A percentile compares a stretch with the other conserved stretches of the same genome.
phyloP scores from a whole-genome alignment of 2,888 invertebrate genomes.

The Dynastes tityus region DNA sequence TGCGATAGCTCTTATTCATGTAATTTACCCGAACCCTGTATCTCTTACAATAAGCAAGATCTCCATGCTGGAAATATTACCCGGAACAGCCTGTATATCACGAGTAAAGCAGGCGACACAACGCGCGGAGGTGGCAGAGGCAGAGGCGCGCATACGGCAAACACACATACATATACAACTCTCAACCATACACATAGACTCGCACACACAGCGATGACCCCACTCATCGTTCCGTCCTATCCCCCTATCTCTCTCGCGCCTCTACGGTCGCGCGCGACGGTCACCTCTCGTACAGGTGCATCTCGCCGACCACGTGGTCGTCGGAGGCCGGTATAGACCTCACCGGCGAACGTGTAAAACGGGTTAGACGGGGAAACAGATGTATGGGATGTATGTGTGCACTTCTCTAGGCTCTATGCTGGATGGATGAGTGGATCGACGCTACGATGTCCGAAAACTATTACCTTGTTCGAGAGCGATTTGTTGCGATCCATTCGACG shows the following conservation, averaged over 20 bases:
- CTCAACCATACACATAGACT: no score
- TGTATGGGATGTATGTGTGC: constrained; percentile 7
- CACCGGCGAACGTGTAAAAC: constrained; percentile 48
- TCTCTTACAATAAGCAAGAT: no score
- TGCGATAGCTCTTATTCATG: no score
- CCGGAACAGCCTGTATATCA: not conserved
- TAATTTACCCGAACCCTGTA: no score
- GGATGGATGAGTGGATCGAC: constrained; percentile 7
- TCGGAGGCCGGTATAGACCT: constrained; percentile 52
- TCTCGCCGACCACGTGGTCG: constrained; percentile 74
- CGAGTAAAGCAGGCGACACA: constrained; percentile 53
- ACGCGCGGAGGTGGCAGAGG: constrained; percentile 42
- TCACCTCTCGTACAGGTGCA: constrained; percentile 73
- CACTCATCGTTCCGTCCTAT: constrained; percentile 50
- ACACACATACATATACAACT: not conserved
- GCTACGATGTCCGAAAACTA: not conserved
- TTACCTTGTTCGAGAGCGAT: not conserved
- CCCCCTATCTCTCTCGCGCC: constrained; percentile 57
- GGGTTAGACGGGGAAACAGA: constrained; percentile 49
- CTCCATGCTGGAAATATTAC: no score
- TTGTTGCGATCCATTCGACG: not conserved
- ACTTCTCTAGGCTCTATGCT: constrained; percentile 2
- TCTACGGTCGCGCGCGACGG: constrained; percentile 58
- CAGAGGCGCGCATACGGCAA: constrained; percentile 6
- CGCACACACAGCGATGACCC: not conserved